Evolutionary conservation across 2,888 invertebrate species (phyloP).

Genomic region (Hydraecia micacea): DNA sequence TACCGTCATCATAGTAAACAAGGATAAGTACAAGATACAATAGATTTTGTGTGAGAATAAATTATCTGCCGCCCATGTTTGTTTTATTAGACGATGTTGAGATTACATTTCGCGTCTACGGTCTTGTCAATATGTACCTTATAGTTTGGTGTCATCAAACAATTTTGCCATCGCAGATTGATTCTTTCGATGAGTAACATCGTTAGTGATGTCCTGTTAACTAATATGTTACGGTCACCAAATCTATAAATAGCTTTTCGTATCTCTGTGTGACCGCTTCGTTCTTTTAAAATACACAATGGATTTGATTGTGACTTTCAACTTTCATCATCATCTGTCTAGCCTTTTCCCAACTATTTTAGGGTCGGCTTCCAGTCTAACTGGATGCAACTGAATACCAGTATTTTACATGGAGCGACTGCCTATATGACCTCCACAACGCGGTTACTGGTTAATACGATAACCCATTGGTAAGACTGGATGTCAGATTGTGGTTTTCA

Average conservation of each 20-base stretch:
- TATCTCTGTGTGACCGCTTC: background rate
- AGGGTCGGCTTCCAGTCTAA: too few species aligned
- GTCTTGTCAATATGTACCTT: constrained; percentile 38
- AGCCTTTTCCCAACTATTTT: too few species aligned
- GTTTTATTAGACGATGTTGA: constrained; percentile 36
- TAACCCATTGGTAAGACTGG: too few species aligned
- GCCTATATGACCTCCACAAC: too few species aligned
- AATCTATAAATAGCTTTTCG: background rate
- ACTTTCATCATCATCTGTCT: too few species aligned
- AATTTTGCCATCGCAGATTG: constrained; percentile 8
- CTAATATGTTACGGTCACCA: too few species aligned
- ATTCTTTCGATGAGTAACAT: constrained; percentile 19
- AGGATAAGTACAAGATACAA: constrained; percentile 16
- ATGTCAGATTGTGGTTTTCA: too few species aligned
- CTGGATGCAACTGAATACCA: too few species aligned
- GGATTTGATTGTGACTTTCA: background rate
- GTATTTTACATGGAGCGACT: too few species aligned
- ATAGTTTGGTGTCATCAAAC: constrained; percentile 28
- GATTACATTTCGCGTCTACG: constrained; percentile 33
- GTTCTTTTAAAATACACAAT: background rate
- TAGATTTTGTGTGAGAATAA: constrained; percentile 28
- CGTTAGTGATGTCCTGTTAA: background rate
- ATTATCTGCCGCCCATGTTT: constrained; percentile 36
- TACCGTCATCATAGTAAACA: constrained; percentile 20
- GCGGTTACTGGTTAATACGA: too few species aligned